Percentiles rank a stretch among this genome's conserved stretches.
Evolutionary conservation across 64 coral and sea anemone species (phyloP).

Genomic region (Actinia equina): DNA sequence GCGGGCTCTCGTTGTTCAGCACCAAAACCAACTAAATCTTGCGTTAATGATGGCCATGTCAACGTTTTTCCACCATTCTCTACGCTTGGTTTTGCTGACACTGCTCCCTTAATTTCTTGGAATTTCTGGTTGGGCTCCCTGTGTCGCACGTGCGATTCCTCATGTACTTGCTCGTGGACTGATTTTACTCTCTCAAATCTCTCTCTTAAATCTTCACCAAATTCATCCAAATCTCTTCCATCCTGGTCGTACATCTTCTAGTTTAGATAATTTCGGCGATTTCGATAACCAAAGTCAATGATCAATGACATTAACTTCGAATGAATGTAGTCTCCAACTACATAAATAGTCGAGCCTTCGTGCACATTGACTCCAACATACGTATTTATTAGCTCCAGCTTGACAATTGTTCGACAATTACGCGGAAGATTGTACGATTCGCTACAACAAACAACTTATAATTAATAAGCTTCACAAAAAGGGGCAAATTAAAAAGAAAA

Average conservation of each 20-base stretch:
- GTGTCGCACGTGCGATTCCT: slow-evolving; percentile 4
- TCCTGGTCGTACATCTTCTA: background rate
- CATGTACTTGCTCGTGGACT: background rate
- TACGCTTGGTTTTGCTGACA: background rate
- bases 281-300: too few relatives aligned
- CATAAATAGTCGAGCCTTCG: too few relatives aligned
- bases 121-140: background rate
- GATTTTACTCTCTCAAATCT: background rate
- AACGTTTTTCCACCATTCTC: slow-evolving; percentile 5
- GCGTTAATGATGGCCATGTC: slow-evolving; percentile 5
- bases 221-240: background rate
- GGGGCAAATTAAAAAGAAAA: too few relatives aligned
- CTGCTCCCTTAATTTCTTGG: slow-evolving; percentile 10
- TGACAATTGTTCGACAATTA: too few relatives aligned
- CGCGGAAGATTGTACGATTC: too few relatives aligned
- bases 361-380: too few relatives aligned
- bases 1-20: background rate
- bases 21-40: background rate
- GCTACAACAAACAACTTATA: too few relatives aligned
- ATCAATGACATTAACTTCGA: background rate
- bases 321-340: background rate
- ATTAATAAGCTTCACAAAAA: too few relatives aligned
- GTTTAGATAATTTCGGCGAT: background rate
- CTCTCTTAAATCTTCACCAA: background rate
- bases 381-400: too few relatives aligned